Base-by-base conservation (phyloP, 1,140 invertebrate genomes). In the Palaemon carinicauda region DNA sequence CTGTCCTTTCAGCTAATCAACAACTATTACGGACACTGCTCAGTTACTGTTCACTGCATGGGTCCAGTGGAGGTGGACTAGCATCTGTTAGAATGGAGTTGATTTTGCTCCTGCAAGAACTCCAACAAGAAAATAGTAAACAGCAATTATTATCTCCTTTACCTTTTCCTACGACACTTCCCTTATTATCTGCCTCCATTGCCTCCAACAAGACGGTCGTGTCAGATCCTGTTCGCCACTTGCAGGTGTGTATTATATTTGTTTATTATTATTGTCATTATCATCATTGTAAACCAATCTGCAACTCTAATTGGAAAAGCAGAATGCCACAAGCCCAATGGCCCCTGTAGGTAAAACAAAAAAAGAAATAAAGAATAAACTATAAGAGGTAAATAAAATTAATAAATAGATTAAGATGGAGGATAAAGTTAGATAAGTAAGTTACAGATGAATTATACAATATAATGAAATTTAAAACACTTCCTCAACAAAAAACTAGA, bases 51-150 rank as follows among this genome's bases (percentile, higher is more conserved):
- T 96, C 97, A 24, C 93, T 99, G 9, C 98, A 99, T 91, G 97
- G 98, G 27, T 97, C 97, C 33, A 97, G 97, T 73, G 97, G 97
- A 51, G 97, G 98, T 33, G 98, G 98, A 0, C 92, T 99, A 85
- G 97, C 98, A 1, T 98, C 98, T 0, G 98, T 99, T 41, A 94
- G 98, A 77, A 99, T 99, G 97, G 99, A 99, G 92, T 92, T 99
- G 51, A 95, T 99, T 15, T 93, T 99, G 12, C 92, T 99, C 7
- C 93, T 99, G 3, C 97, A 99, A 51, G 98, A 99, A 92, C 92
- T 99, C 33, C 97, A 98, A 89, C 96, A 98, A 91, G 97, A 98
- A 91, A 98, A 91, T 90, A 93, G 96, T 1, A 97, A 98, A 89
- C 93, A 94, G 87, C 96, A 97, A 91, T 92, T 99, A 73, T 92